Evolutionary conservation across 2,797 vertebrate genomes (phyloP).

Genomic region (Sebastes wilsoni): DNA sequence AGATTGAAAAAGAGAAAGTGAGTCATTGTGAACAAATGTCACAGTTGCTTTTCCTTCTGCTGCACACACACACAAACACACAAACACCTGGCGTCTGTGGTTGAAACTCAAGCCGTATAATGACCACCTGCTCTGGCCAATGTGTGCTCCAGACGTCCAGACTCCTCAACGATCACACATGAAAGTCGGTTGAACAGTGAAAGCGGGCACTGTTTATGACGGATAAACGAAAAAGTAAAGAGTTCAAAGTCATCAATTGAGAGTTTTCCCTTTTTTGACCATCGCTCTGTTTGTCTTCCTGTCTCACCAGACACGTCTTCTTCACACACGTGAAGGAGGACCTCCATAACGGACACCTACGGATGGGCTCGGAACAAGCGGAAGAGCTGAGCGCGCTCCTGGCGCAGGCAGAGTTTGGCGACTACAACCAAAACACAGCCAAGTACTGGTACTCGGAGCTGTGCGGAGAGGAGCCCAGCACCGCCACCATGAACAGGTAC

Average conservation of each 20-base stretch:
- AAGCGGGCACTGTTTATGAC: not conserved
- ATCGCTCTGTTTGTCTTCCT: not conserved
- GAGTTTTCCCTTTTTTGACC: not conserved
- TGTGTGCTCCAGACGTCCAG: not conserved
- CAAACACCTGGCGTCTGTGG: conserved; percentile 13
- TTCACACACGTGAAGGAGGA: conserved; percentile 97
- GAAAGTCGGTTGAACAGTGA: not conserved
- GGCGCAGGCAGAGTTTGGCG: conserved; percentile 95
- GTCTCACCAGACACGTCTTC: conserved; percentile 88
- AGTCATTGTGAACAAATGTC: not conserved
- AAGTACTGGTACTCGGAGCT: conserved; percentile 93
- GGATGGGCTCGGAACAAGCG: conserved; percentile 91
- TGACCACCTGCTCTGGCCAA: conserved; percentile 33
- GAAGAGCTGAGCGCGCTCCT: conserved; percentile 92
- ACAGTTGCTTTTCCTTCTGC: not conserved
- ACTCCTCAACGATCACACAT: not conserved
- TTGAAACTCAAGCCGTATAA: conserved; percentile 16
- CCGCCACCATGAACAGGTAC: conserved; percentile 88
- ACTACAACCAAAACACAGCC: conserved; percentile 98
- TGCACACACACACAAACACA: not conserved
- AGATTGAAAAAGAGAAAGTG: conserved; percentile 8
- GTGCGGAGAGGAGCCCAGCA: conserved; percentile 89
- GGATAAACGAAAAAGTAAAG: not conserved
- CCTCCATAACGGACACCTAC: conserved; percentile 92
- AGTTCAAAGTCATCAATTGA: not conserved